Evolutionary conservation across 2,888 invertebrate genomes (phyloP), one percentile per base, ranked within the genome.

Genomic region (Temnothorax rugatulus): DNA sequence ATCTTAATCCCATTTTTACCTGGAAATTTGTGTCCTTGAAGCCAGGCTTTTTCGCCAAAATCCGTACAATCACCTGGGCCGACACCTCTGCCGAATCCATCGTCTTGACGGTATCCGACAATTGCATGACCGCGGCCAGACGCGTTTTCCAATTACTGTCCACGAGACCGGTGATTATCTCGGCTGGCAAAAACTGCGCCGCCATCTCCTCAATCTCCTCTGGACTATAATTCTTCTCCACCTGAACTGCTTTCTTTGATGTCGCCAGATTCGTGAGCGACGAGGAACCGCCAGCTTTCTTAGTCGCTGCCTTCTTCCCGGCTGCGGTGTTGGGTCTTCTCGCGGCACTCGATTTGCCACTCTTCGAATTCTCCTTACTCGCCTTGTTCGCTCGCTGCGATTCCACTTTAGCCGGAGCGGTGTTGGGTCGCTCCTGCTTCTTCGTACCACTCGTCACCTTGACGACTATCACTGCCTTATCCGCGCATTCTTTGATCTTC

Each of bases 401-500:
- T 0, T 95, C 92, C 59, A 95, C 95, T 76, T 95, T 96, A 0
- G 96, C 94, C 0, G 96, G 95, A 0, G 96, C 95, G 0, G 96
- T 95, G 69, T 96, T 96, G 0, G 96, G 94, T 85, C 96, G 96
- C 0, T 95, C 94, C 89, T 18, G 96, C 96, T 71, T 69, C 91
- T 97, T 97, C 90, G 96, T 96, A 0, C 96, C 95, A 0, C 96
- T 96, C 0, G 96, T 95, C 18, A 97, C 95, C 95, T 98, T 98
- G 4, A 97, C 97, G 88, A 96, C 96, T 83, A 98, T 97, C 74
- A 98, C 98, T 52, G 99, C 99, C 95, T 99, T 99, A 74, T 99
- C 99, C 90, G 97, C 97, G 92, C 97, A 98, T 94, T 99, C 99
- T 95, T 98, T 98, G 68, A 99, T 97, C 95, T 99, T 99, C 66